Evolutionary conservation across 2,797 vertebrate species (phyloP).

Genomic region (Chelon labrosus): DNA sequence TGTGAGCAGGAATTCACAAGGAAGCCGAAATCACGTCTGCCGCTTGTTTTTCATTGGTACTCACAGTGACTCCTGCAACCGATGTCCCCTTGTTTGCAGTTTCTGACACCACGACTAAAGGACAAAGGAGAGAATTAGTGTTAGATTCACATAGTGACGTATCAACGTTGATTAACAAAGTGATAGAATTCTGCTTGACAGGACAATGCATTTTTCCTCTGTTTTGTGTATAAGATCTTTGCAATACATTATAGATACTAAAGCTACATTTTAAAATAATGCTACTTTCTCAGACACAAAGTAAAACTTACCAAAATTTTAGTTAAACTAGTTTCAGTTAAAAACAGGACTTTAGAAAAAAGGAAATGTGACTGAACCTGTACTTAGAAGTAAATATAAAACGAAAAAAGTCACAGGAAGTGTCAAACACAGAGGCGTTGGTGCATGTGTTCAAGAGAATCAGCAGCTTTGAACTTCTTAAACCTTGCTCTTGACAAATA

Average conservation of each 20-base stretch:
- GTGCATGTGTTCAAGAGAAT: too few relatives aligned
- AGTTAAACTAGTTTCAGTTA: too few relatives aligned
- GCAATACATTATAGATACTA: not conserved
- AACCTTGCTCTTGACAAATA: too few relatives aligned
- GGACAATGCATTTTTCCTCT: not conserved
- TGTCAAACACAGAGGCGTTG: too few relatives aligned
- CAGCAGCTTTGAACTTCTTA: too few relatives aligned
- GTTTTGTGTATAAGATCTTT: too few relatives aligned
- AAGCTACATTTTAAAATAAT: not conserved
- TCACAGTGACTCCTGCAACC: constrained; percentile 87
- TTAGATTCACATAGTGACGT: not conserved
- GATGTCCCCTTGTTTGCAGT: constrained; percentile 79
- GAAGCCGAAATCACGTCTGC: not conserved
- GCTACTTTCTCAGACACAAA: not conserved
- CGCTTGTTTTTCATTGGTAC: constrained; percentile 50
- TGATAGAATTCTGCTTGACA: not conserved
- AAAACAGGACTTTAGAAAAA: too few relatives aligned
- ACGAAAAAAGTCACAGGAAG: too few relatives aligned
- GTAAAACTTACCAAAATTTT: not conserved
- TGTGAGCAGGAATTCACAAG: not conserved
- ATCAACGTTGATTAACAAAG: not conserved
- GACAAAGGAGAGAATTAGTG: constrained; percentile 12
- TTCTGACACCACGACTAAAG: constrained; percentile 92
- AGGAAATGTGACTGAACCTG: too few relatives aligned
- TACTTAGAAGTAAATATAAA: too few relatives aligned